A percentile compares a stretch with the other conserved stretches of the same genome.
Evolutionary conservation across 2,888 invertebrate species (phyloP).

Genomic region (Ligdia adustata): DNA sequence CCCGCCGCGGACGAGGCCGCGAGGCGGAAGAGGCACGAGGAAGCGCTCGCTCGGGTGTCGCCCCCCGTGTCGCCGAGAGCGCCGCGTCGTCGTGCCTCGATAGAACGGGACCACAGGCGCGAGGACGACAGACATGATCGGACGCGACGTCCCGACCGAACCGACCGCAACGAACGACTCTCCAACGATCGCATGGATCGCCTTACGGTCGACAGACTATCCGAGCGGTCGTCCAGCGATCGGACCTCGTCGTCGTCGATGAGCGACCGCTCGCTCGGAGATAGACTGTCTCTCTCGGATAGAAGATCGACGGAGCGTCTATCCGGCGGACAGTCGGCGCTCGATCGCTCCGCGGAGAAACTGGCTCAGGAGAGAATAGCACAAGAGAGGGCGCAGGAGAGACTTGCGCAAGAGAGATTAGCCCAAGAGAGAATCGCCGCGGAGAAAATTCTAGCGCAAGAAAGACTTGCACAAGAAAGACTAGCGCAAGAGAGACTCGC

Average conservation of each 20-base stretch:
- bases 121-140: conserved; percentile 53
- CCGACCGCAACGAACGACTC: conserved; percentile 39
- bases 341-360: conserved; percentile 51
- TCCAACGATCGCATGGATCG: conserved; percentile 36
- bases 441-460: not conserved
- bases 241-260: conserved; percentile 31
- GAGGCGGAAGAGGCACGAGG: conserved; percentile 69
- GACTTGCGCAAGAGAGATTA: conserved; percentile 1
- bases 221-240: conserved; percentile 29
- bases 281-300: conserved; percentile 45
- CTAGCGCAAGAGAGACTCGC: conserved; percentile 1
- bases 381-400: conserved; percentile 4
- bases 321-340: conserved; percentile 41
- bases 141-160: conserved; percentile 40
- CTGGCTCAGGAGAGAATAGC: conserved; percentile 34
- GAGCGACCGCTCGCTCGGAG: conserved; percentile 43
- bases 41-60: conserved; percentile 66
- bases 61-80: conserved; percentile 56
- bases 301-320: conserved; percentile 43
- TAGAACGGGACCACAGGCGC: conserved; percentile 53
- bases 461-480: conserved; percentile 4
- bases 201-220: conserved; percentile 28
- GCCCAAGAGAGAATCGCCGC: conserved; percentile 3
- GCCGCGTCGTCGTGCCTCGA: conserved; percentile 47
- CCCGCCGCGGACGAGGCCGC: conserved; percentile 62